Conservation (phyloP, 1,140 invertebrate genomes). For the Drosophila pandora region DNA sequence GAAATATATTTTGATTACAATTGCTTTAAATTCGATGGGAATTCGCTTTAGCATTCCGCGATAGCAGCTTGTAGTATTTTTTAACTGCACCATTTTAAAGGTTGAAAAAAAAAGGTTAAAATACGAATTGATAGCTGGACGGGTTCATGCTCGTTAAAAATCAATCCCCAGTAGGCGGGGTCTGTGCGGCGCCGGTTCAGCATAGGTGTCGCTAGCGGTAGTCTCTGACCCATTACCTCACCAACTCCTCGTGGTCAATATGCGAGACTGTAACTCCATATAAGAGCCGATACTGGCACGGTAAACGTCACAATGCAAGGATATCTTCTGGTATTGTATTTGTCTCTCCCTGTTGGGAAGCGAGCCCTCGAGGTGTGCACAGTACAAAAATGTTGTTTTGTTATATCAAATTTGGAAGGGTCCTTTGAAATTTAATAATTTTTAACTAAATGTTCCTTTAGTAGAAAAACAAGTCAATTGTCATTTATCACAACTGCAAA, state of each 20-base stretch:
- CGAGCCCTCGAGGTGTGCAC: constrained; percentile 17
- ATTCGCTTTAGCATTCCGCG: neutral
- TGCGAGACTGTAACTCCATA: constrained; percentile 74
- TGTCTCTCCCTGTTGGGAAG: constrained; percentile 23
- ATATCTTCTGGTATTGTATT: constrained; percentile 55
- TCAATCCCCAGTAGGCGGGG: constrained; percentile 69
- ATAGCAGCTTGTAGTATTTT: constrained; percentile 34
- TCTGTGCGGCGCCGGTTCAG: constrained; percentile 12
- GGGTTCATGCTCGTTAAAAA: constrained; percentile 75
- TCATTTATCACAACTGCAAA: no score
- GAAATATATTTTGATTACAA: no score
- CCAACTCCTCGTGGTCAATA: constrained; percentile 62
- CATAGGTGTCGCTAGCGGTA: constrained; percentile 67
- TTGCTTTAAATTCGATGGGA: neutral
- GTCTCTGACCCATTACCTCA: constrained; percentile 4
- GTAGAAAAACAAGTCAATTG: neutral
- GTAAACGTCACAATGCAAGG: constrained; percentile 30
- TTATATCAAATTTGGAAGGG: constrained; percentile 47
- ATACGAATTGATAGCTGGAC: constrained; percentile 42
- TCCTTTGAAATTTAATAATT: neutral
- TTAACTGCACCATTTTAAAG: constrained; percentile 22
- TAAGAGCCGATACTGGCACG: constrained; percentile 49
- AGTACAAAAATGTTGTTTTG: constrained; percentile 47
- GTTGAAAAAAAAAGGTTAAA: constrained; percentile 19
- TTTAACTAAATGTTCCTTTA: neutral